Base-by-base conservation (phyloP, 2,888 invertebrate species). In the Drosophila buzzatii region DNA sequence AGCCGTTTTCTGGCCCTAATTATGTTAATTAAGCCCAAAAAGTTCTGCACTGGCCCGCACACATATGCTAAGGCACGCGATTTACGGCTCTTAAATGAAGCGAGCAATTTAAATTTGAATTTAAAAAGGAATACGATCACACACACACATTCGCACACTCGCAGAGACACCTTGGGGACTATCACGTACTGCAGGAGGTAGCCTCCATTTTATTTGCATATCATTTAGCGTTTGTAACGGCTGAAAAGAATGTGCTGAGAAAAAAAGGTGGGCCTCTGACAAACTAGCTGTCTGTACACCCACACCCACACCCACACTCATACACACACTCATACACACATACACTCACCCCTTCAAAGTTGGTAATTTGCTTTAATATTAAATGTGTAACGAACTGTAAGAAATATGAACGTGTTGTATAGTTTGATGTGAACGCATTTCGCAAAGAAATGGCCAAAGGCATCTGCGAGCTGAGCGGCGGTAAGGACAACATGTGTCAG, bases 361-460 rank as follows among this genome's bases (percentile, higher is more conserved):
- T 71, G 73, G 85, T 85, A 88, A 85, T 85, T 89, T 85, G 85
- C 90, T 82, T 85, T 88, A 89, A 85, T 85, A 89, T 85, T 85
- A 85, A 90, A 85, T 85, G 86, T 88, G 83, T 88, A 85, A 85
- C 85, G 90, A 85, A 90, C 85, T 77, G 90, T 78, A 89, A 77
- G 86, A 85, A 88, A 82, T 89, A 88, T 88, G 89, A 90, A 76
- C 83, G 81, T 82, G 86, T 80, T 88, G 63, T 77, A 59, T 77
- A 88, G 90, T 88, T 89, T 88, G 77, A 89, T 85, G 83, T 52
- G 69, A 85, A 82, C 81, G 83, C 83, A 82, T 85, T 89, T 85
- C 58, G 23, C 42, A 61, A 42, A 56, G 47, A 27, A 47, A 64
- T 52, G 31, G 59, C 49, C 42, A 20, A 45, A 16, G 60, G 37